Base-by-base conservation (phyloP, 2,113 vertebrate species). In the Chiloscyllium plagiosum region DNA sequence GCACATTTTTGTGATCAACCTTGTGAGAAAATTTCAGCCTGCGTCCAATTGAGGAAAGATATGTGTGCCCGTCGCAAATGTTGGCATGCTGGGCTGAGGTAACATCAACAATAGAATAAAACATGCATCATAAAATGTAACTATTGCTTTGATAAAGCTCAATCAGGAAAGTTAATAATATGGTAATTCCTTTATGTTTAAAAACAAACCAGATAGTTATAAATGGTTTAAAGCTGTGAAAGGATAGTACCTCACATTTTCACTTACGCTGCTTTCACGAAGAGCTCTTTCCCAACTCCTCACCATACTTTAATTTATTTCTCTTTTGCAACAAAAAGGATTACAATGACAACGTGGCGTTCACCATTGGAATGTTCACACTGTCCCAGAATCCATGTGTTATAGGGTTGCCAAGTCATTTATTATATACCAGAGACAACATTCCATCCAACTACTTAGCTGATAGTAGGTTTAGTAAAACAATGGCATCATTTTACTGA, bases 261-360 rank as follows among this genome's bases (percentile, higher is more conserved):
- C 24, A 26, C 24, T 47, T 94, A 61, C n/a, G 1, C 69, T 76
- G 20, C 22, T 95, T 72, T 95, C 69, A 26, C 0, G 15, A 72
- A 42, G 10, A 29, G 22, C 7, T 70, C 94, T 95, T 95, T 95
- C 68, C 87, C 94, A 95, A 95, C 72, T 52, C 42, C 94, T 42
- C 20, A 42, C 68, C 26, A 76, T 29, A 29, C 94, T 95, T 70
- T 86, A 95, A 95, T 83, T 95, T 95, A 86, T 95, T 95, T 95
- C 56, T 78, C 76, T 52, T 33, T 85, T 96, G 96, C 96, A 0
- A 65, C 83, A 94, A 96, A 96, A 69, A 22, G 42, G 61, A 96
- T 96, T 96, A 94, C 96, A 97, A 96, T 96, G 95, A 95, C 96
- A 96, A 96, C 96, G 95, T 65, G 80, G 96, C 65, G 69, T 96